Percentiles rank a stretch among this genome's conserved stretches.
Evolutionary conservation across 2,113 vertebrate species (phyloP).

Genomic region (Callipepla squamata): DNA sequence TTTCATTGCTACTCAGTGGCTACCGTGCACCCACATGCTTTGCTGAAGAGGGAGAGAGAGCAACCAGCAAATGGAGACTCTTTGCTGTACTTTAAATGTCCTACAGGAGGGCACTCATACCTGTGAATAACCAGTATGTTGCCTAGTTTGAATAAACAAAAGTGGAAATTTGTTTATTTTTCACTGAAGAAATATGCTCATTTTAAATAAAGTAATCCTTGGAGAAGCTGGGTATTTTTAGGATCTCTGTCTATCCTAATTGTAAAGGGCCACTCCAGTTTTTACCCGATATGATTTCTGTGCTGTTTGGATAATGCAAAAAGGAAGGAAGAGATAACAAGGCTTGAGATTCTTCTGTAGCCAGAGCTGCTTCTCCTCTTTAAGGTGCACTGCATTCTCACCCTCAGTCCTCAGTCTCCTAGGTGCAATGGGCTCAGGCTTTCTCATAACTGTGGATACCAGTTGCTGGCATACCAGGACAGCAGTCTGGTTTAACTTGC

Average conservation of each 20-base stretch:
- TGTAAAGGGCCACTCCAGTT: neutral
- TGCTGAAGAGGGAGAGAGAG: neutral
- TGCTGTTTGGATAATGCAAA: neutral
- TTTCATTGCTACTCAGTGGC: neutral
- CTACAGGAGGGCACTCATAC: neutral
- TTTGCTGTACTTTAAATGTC: neutral
- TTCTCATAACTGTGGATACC: neutral
- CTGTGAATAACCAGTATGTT: neutral
- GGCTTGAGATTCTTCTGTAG: neutral
- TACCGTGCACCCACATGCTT: neutral
- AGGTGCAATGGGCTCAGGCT: neutral
- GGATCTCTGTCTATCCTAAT: neutral
- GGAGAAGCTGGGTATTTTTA: neutral
- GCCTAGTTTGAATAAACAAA: neutral
- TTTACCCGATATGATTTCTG: neutral
- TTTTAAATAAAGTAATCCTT: neutral
- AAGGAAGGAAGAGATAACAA: neutral
- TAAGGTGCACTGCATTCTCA: neutral
- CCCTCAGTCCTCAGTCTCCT: neutral
- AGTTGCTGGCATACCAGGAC: neutral
- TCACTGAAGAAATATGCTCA: neutral
- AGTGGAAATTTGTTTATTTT: neutral
- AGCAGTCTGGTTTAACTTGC: conserved; percentile 12
- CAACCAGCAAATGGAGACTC: neutral
- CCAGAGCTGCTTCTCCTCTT: neutral